Evolutionary conservation across 2,888 invertebrate species (phyloP).

Genomic region (Dryococelus australis): DNA sequence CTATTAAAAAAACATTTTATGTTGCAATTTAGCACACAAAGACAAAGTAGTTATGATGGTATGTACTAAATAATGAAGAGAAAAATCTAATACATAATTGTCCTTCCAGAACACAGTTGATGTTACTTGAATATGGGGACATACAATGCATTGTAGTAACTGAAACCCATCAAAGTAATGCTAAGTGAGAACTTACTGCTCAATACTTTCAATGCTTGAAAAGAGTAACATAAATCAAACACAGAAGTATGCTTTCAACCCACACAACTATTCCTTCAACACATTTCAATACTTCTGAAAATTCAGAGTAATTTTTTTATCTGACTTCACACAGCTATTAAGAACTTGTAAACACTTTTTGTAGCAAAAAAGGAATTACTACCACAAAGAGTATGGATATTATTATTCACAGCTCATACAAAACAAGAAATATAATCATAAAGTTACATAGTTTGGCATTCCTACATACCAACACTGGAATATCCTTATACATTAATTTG

Average conservation of each 20-base stretch:
- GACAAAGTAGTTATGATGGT: too few species aligned
- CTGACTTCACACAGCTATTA: not conserved
- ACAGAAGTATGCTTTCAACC: not conserved
- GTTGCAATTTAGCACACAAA: too few species aligned
- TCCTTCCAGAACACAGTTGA: too few species aligned
- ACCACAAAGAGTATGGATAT: not conserved
- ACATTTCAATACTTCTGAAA: not conserved
- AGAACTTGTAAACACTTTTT: not conserved
- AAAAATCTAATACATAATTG: too few species aligned
- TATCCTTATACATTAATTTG: not conserved
- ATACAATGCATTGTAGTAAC: too few species aligned
- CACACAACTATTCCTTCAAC: not conserved
- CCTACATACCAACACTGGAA: constrained; percentile 8
- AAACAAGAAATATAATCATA: not conserved
- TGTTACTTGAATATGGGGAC: too few species aligned
- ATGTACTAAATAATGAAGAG: too few species aligned
- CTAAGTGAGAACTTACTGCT: not conserved
- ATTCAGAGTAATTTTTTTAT: not conserved
- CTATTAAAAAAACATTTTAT: too few species aligned
- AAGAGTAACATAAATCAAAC: not conserved
- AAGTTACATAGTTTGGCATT: not conserved
- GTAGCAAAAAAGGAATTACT: not conserved
- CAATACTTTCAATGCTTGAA: not conserved
- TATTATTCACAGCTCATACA: not conserved
- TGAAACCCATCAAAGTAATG: too few species aligned